Percentiles rank a stretch among this genome's conserved stretches.
Evolutionary conservation across 2,797 vertebrate genomes (phyloP).

Genomic region (Crocodylus rhombifer): DNA sequence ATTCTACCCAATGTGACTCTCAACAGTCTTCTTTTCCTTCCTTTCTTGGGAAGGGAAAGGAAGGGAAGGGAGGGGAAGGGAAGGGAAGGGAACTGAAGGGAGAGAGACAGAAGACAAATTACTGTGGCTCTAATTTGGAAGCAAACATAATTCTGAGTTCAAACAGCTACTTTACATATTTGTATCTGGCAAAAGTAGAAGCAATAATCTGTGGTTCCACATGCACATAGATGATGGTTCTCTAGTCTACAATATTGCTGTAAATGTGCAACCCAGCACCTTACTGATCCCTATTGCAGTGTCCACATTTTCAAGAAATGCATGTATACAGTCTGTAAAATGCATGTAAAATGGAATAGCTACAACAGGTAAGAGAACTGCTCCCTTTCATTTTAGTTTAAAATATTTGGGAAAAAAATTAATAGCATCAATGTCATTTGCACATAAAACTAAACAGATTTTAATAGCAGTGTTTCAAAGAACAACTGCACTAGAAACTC

Average conservation of each 20-base stretch:
- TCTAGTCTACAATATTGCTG: background rate
- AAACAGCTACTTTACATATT: background rate
- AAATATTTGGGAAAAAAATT: background rate
- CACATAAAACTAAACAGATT: background rate
- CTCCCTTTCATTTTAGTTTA: background rate
- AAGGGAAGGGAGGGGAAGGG: background rate
- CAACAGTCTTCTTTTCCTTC: slow-evolving; percentile 39
- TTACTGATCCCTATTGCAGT: background rate
- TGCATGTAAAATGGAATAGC: background rate
- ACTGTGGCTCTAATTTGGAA: slow-evolving; percentile 33
- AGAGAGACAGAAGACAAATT: slow-evolving; percentile 36
- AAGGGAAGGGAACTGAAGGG: background rate
- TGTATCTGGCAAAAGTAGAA: background rate
- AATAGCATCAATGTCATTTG: background rate
- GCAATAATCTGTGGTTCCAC: background rate
- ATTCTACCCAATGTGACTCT: slow-evolving; percentile 51
- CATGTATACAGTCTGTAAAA: background rate
- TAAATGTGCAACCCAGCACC: background rate
- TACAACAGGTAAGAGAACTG: background rate
- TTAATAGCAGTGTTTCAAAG: background rate
- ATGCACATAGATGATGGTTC: background rate
- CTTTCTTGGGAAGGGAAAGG: background rate
- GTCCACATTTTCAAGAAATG: background rate
- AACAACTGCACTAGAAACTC: background rate
- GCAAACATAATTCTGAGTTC: slow-evolving; percentile 17